These are phyloP conservation scores for Mellivora capensis DNA, from an alignment of 2,113 vertebrate species.

Conservation along the genomic window DNA sequence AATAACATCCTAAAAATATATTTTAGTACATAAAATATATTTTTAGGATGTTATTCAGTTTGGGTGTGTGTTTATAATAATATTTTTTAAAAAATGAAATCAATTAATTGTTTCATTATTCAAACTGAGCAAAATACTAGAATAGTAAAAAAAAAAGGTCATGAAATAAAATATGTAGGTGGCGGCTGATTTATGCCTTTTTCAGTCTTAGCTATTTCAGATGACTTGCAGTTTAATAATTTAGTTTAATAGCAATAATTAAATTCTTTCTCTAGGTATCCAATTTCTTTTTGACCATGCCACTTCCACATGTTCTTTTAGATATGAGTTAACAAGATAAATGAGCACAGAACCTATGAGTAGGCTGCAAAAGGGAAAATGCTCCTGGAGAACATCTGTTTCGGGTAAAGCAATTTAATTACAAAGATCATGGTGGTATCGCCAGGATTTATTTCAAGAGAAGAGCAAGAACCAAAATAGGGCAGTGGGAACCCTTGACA, in stretches of 20 bases:
- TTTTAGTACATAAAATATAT: constrained; percentile 24
- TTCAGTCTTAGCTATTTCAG: constrained; percentile 26
- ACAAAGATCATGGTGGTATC: background rate
- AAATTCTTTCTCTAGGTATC: background rate
- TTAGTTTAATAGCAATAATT: constrained; percentile 17
- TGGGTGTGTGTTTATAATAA: constrained; percentile 30
- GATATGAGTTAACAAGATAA: background rate
- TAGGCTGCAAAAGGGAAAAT: background rate
- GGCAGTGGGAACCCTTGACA: background rate
- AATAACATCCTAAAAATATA: background rate
- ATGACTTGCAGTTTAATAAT: constrained; percentile 52
- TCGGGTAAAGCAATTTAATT: constrained; percentile 36
- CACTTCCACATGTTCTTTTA: background rate
- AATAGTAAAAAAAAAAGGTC: background rate
- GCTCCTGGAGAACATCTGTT: constrained; percentile 36
- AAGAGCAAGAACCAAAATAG: constrained; percentile 18
- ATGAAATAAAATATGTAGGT: constrained; percentile 44
- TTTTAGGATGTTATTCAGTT: background rate
- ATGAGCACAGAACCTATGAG: background rate
- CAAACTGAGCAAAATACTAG: constrained; percentile 19
- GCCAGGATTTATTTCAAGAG: constrained; percentile 38
- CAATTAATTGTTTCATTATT: constrained; percentile 40
- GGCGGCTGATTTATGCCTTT: constrained; percentile 41
- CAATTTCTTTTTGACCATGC: background rate
- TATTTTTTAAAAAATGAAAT: constrained; percentile 25